phyloP scores from a whole-genome alignment of 2,113 vertebrate genomes.

The Saguinus midas region DNA sequence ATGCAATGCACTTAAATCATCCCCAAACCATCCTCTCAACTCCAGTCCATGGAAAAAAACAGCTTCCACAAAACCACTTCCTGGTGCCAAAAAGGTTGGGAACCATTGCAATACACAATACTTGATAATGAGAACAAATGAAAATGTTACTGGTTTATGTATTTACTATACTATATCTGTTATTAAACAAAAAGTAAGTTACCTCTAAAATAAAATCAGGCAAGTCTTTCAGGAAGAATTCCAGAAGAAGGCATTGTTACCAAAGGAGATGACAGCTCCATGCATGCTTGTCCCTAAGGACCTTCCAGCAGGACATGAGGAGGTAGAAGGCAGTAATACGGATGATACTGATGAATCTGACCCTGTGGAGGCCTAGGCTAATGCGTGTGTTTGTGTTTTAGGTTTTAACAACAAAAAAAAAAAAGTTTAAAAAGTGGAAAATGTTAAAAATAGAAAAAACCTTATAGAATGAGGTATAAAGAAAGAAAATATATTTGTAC shows the following conservation, averaged over 20 bases:
- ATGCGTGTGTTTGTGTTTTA: neutral
- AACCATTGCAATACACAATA: neutral
- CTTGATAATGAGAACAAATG: neutral
- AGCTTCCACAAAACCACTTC: too few species aligned
- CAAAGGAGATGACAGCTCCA: neutral
- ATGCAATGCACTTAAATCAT: too few species aligned
- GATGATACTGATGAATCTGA: neutral
- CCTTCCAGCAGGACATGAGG: neutral
- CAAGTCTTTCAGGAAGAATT: neutral
- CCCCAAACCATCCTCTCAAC: too few species aligned
- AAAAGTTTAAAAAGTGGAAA: neutral
- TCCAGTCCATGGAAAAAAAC: too few species aligned
- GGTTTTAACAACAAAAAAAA: neutral
- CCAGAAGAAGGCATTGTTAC: neutral
- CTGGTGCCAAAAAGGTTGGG: too few species aligned
- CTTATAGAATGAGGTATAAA: neutral
- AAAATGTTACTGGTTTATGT: neutral
- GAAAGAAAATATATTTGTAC: neutral
- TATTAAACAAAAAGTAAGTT: neutral
- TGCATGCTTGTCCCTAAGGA: neutral
- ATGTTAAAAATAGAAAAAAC: neutral
- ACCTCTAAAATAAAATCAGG: neutral
- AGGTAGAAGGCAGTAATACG: neutral
- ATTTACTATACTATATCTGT: neutral
- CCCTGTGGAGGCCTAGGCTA: neutral